Evolutionary conservation across 1,140 invertebrate species (phyloP).

Genomic region (Vollenhovia emeryi): DNA sequence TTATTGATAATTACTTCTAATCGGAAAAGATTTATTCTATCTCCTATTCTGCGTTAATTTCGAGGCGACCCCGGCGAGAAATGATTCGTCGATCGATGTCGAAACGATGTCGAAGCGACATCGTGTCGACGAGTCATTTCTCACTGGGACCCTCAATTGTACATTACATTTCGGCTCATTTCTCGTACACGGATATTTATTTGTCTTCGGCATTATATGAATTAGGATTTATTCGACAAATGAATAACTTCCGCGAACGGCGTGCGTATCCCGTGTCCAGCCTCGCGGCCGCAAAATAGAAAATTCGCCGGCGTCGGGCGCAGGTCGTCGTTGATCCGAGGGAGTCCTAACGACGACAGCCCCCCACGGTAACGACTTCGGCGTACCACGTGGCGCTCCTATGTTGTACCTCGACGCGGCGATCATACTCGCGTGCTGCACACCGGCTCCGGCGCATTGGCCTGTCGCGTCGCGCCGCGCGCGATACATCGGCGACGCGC

Average conservation of each 20-base stretch:
- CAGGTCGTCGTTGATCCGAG: slow-evolving; percentile 5
- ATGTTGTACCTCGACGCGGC: slow-evolving; percentile 37
- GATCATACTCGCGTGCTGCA: slow-evolving; percentile 64
- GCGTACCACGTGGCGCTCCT: slow-evolving; percentile 74
- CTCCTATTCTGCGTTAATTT: background rate
- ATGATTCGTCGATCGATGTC: no score
- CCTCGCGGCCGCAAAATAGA: background rate
- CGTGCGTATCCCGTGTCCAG: background rate
- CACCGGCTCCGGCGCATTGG: slow-evolving; percentile 53
- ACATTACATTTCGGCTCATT: background rate
- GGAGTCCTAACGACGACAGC: slow-evolving; percentile 1
- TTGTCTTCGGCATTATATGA: background rate
- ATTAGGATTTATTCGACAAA: background rate
- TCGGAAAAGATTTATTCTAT: background rate
- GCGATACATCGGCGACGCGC: background rate
- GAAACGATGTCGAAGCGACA: no score
- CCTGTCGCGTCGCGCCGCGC: background rate
- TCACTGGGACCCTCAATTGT: no score
- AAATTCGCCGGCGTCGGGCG: background rate
- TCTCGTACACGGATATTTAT: background rate
- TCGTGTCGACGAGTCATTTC: no score
- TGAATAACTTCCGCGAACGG: background rate
- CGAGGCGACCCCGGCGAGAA: background rate
- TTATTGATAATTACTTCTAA: background rate
- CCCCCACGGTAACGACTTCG: slow-evolving; percentile 65